phyloP scores from a whole-genome alignment of 2,888 invertebrate species.

The Acronicta alni region DNA sequence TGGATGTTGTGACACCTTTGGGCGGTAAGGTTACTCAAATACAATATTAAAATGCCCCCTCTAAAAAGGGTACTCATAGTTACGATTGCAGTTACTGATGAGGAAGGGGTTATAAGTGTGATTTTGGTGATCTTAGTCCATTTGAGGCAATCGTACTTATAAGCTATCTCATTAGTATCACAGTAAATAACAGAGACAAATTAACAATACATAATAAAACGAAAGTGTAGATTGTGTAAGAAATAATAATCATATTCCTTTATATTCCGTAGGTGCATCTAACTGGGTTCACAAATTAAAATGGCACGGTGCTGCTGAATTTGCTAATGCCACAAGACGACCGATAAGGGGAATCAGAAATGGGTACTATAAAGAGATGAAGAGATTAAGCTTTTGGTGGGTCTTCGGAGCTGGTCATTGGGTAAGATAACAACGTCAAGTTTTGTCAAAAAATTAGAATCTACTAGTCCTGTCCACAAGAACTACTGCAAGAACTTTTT shows the following conservation, averaged over 20 bases:
- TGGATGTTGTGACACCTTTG: constrained; percentile 80
- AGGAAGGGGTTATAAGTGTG: too few relatives aligned
- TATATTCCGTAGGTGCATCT: constrained; percentile 70
- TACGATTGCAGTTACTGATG: too few relatives aligned
- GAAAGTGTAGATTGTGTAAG: too few relatives aligned
- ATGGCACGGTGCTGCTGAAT: constrained; percentile 77
- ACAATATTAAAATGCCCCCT: too few relatives aligned
- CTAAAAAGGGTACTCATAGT: too few relatives aligned
- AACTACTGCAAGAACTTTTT: too few relatives aligned
- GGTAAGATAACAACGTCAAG: constrained; percentile 63
- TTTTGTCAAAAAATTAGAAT: too few relatives aligned
- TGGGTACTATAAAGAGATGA: constrained; percentile 77
- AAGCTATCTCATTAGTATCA: neutral
- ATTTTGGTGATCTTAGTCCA: too few relatives aligned
- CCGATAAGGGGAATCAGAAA: constrained; percentile 71
- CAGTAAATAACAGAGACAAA: neutral
- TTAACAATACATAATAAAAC: too few relatives aligned
- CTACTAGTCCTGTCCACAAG: too few relatives aligned
- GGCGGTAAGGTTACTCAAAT: constrained; percentile 68
- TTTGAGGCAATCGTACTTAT: too few relatives aligned
- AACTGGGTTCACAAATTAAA: constrained; percentile 83
- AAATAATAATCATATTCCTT: neutral
- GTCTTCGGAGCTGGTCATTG: constrained; percentile 83
- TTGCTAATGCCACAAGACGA: constrained; percentile 65
- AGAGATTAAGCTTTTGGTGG: constrained; percentile 79